A percentile compares a stretch with the other conserved stretches of the same genome.
These are phyloP conservation scores for Hymenopus coronatus DNA, from an alignment of 2,888 invertebrate species.

Conservation along the genomic window DNA sequence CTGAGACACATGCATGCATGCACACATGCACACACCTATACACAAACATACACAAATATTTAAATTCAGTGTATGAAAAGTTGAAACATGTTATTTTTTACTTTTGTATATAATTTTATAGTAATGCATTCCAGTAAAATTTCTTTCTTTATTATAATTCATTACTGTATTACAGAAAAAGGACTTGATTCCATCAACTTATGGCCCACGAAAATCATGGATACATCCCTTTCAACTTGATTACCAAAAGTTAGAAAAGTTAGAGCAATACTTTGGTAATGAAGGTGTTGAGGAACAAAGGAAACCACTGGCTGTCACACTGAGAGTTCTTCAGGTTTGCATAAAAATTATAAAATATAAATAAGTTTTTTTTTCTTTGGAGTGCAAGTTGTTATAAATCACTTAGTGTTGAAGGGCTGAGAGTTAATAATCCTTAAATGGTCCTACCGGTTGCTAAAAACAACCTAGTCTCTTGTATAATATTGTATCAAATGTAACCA, in stretches of 20 bases:
- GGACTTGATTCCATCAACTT: background rate
- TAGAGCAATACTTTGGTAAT: background rate
- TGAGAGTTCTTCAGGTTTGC: background rate
- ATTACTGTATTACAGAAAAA: background rate
- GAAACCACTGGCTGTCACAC: background rate
- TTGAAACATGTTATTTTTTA: background rate
- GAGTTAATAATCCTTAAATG: too few species aligned
- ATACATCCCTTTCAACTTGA: background rate
- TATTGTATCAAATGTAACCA: too few species aligned
- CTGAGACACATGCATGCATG: too few species aligned
- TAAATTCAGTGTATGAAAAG: too few species aligned
- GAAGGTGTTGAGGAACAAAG: background rate
- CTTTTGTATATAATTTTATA: background rate
- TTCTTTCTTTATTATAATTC: background rate
- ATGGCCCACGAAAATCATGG: background rate
- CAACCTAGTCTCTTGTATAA: too few species aligned
- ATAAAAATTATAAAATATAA: background rate
- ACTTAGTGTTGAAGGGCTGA: too few species aligned
- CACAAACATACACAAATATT: too few species aligned
- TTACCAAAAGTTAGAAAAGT: background rate
- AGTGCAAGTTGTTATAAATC: too few species aligned
- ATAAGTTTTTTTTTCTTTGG: too few species aligned
- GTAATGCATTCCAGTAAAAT: background rate
- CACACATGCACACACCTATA: too few species aligned
- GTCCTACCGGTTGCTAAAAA: too few species aligned